Base-by-base conservation (phyloP, 2,888 invertebrate genomes). In the Philereme transversata region DNA sequence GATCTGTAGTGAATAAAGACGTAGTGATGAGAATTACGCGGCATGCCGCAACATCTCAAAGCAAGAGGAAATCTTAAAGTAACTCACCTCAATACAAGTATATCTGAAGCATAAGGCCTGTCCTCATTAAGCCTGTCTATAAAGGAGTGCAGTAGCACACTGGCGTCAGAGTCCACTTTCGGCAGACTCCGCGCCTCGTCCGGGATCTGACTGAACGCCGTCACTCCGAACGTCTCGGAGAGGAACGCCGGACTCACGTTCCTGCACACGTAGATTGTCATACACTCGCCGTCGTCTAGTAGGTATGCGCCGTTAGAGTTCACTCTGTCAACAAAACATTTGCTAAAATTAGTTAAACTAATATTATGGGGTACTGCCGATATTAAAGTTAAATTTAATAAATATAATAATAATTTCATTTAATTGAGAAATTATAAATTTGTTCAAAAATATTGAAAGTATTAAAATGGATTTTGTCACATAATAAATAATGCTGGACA, bases 231-330 rank as follows among this genome's bases (percentile, higher is more conserved):
- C 22, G 96, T 94, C 65, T 96, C 95, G 60, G 95, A 95, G 72
- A 98, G 94, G 83, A 96, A 96, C 54, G 94, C 94, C 47, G 95
- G 93, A 65, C 95, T 94, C 43, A 97, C 95, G 69, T 94, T 96
- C 67, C 96, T 95, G 49, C 98, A 97, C 45, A 99, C 94, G 84
- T 97, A 97, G 53, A 99, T 83, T 51, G 96, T 94, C 89, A 99
- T 95, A 62, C 93, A 93, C 57, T 96, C 95, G 7, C 97, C 98
- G 69, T 96, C 95, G 86, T 99, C 99, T 84, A 99, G 90, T 4
- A 99, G 92, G 85, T 98, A 99, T 7, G 97, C 97, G 38, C 99
- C 99, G 63, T 93, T 94, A 0, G 95, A 92, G 79, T 96, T 96
- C 55, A 97, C 94, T 93, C 93, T 93, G 82, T 22, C 22, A 22